phyloP scores from a whole-genome alignment of 2,888 invertebrate genomes.

The Ceriagrion tenellum region DNA sequence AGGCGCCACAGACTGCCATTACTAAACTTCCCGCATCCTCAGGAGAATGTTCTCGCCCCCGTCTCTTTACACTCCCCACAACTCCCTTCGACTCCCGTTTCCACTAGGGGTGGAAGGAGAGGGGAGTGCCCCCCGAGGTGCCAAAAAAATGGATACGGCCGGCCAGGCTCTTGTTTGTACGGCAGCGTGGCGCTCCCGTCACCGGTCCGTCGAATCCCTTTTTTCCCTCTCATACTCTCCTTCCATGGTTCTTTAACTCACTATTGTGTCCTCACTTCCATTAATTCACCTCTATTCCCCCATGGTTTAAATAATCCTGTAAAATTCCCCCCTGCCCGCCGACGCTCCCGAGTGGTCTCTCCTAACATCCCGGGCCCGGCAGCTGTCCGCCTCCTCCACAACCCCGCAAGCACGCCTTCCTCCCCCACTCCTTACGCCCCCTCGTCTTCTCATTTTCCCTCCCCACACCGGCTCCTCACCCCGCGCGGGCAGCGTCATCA shows the following conservation, averaged over 20 bases:
- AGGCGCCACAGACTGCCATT: neutral
- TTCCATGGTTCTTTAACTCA: neutral
- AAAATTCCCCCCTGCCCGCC: neutral
- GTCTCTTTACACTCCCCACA: neutral
- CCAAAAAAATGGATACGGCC: constrained; percentile 51
- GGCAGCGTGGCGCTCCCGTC: constrained; percentile 49
- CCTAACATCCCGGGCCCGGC: neutral
- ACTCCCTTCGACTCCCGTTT: neutral
- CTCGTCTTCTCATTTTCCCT: constrained; percentile 40
- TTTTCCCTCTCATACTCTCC: neutral
- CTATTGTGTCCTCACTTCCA: neutral
- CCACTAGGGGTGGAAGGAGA: neutral
- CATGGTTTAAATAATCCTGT: neutral
- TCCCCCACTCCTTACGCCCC: constrained; percentile 13
- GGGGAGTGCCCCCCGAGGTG: neutral
- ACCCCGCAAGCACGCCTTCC: neutral
- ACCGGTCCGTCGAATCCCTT: constrained; percentile 13
- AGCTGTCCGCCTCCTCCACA: neutral
- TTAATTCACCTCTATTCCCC: neutral
- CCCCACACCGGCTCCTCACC: constrained; percentile 4
- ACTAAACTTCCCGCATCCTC: neutral
- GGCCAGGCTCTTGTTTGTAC: constrained; percentile 45
- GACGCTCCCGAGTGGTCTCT: neutral
- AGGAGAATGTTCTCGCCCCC: neutral
- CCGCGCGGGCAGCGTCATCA: neutral